phyloP scores from a whole-genome alignment of 2,797 vertebrate genomes.

The Onychomys torridus region DNA sequence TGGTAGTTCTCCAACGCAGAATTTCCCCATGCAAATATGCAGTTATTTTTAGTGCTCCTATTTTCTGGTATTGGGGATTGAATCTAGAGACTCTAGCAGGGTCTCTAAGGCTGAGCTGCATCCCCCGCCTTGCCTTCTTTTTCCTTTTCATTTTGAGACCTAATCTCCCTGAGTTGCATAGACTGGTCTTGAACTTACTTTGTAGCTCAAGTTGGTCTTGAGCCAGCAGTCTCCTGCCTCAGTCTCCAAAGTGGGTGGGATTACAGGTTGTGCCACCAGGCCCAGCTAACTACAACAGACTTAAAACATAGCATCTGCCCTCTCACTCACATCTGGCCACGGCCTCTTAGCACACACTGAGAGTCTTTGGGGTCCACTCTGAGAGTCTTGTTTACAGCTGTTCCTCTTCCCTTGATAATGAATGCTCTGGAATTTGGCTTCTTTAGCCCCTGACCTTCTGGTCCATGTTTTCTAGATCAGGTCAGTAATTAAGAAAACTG shows the following conservation, averaged over 20 bases:
- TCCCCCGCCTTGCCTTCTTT: neutral
- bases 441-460: neutral
- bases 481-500: neutral
- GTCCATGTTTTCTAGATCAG: slow-evolving; percentile 57
- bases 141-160: neutral
- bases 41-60: neutral
- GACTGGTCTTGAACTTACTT: neutral
- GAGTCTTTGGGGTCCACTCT: neutral
- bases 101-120: neutral
- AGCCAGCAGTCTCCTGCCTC: neutral
- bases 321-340: neutral
- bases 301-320: neutral
- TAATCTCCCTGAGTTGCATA: neutral
- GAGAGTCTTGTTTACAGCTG: neutral
- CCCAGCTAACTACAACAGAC: neutral
- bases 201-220: neutral
- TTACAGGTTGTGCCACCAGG: neutral
- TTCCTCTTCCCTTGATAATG: neutral
- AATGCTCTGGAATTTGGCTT: neutral
- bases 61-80: neutral
- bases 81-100: neutral
- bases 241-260: neutral
- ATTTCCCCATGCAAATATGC: neutral
- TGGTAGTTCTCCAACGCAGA: neutral
- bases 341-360: neutral